phyloP scores from a whole-genome alignment of 2,888 invertebrate genomes.

The Osedax fenrisi region DNA sequence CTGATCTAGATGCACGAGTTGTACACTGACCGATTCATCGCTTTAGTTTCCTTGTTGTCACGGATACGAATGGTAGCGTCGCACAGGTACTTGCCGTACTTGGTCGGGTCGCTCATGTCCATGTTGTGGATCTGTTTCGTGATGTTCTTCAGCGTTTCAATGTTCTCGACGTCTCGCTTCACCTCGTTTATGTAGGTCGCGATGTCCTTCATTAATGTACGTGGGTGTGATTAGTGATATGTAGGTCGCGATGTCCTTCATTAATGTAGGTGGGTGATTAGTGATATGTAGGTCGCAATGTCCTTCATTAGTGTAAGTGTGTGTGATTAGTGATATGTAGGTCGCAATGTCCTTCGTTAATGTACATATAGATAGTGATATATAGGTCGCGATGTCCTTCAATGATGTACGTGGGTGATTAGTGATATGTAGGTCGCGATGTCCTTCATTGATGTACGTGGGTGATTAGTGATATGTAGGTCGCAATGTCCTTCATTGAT shows the following conservation, averaged over 20 bases:
- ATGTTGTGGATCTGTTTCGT: not conserved
- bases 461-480: constrained; percentile 94
- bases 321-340: no score
- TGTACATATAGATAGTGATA: no score
- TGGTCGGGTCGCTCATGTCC: not conserved
- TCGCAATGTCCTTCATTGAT: constrained; percentile 65
- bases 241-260: constrained; percentile 74
- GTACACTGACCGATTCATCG: not conserved
- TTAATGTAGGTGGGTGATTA: no score
- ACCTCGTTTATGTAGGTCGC: constrained; percentile 95
- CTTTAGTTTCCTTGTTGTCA: not conserved
- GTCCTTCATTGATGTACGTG: constrained; percentile 53
- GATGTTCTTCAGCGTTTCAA: not conserved
- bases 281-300: constrained; percentile 84
- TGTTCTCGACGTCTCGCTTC: constrained; percentile 75
- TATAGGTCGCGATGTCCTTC: constrained; percentile 78
- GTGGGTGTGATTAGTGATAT: no score
- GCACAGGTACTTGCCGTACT: not conserved
- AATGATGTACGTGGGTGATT: no score
- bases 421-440: constrained; percentile 64
- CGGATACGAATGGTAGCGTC: not conserved
- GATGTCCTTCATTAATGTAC: constrained; percentile 61
- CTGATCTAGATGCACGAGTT: no score
- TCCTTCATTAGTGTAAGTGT: constrained; percentile 57
- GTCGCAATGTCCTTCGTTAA: constrained; percentile 66